phyloP scores from a whole-genome alignment of 2,113 vertebrate genomes.

The cat (Felis catus) region F.catus_Fca126_mat1.0 CM031421.1:107375001-107375500 shows the following conservation, averaged over 20 bases:
- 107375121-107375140: background rate
- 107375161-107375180: background rate
- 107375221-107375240: slow-evolving; percentile 41
- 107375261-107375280: background rate
- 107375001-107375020: background rate
- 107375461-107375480: slow-evolving; percentile 76
- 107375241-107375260: slow-evolving; percentile 5
- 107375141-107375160: background rate
- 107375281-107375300: background rate
- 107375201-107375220: slow-evolving; percentile 45
- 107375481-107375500: background rate
- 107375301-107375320: slow-evolving; percentile 59
- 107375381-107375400: fast-evolving
- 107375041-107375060: background rate
- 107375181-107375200: slow-evolving; percentile 38
- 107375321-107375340: slow-evolving; percentile 74
- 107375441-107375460: slow-evolving; percentile 88
- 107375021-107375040: background rate
- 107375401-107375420: slow-evolving; percentile 6
- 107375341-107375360: fast-evolving
- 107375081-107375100: background rate
- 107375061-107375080: background rate
- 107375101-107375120: background rate
- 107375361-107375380: background rate
- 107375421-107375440: slow-evolving; percentile 88